Conservation (phyloP, 2,797 vertebrate species). For the Otolemur crassicaudatus region DNA sequence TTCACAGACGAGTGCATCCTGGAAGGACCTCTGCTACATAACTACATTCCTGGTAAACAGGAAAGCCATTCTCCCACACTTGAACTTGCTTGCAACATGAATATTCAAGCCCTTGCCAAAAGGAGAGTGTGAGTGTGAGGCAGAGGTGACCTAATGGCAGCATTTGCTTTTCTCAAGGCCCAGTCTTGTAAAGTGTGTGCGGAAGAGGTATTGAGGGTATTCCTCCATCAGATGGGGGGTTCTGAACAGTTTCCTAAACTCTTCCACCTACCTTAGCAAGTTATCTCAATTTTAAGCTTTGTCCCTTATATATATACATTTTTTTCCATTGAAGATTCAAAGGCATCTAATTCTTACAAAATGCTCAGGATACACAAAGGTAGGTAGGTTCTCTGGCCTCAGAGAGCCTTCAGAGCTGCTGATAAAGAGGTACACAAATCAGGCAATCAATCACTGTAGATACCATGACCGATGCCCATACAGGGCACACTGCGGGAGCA, state of each 20-base stretch:
- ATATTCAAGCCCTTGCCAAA: conserved; percentile 23
- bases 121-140: not conserved
- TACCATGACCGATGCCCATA: not conserved
- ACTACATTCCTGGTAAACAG: conserved; percentile 11
- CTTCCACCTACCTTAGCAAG: not conserved
- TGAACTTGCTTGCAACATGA: conserved; percentile 54
- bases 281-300: conserved; percentile 1
- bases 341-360: not conserved
- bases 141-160: not conserved
- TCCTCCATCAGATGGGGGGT: not conserved
- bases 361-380: not conserved
- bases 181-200: not conserved
- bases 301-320: not conserved
- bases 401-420: not conserved
- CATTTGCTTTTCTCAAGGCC: not conserved
- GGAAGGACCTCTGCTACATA: not conserved
- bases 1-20: not conserved
- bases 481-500: not conserved
- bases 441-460: not conserved
- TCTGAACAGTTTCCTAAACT: not conserved
- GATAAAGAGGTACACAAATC: not conserved
- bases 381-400: not conserved
- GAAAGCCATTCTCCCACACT: not conserved
- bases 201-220: not conserved
- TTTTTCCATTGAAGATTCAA: not conserved